A percentile compares a stretch with the other conserved stretches of the same genome.
phyloP scores from a whole-genome alignment of 2,888 invertebrate species.

The Drosophila nigritarsus region DNA sequence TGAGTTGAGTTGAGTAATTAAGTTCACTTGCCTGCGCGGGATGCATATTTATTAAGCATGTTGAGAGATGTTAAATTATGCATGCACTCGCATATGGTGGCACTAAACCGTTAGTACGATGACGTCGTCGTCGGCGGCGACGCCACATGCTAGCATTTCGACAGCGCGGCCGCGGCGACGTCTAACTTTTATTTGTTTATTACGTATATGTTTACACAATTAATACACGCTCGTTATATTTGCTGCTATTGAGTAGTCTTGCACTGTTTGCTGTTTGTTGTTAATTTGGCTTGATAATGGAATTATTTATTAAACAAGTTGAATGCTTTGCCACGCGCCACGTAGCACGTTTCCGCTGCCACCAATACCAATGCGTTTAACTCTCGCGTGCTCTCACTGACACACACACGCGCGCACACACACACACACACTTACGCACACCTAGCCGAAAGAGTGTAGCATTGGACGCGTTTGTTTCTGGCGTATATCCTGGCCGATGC shows the following conservation, averaged over 20 bases:
- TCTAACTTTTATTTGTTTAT: slow-evolving; percentile 47
- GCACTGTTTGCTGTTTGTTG: slow-evolving; percentile 29
- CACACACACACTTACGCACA: slow-evolving; percentile 46
- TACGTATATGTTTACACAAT: slow-evolving; percentile 14
- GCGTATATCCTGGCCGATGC: slow-evolving; percentile 72
- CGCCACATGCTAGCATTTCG: slow-evolving; percentile 72
- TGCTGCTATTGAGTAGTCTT: slow-evolving; percentile 13
- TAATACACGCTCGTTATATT: slow-evolving; percentile 19
- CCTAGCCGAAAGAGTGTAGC: slow-evolving; percentile 60
- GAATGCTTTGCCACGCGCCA: slow-evolving; percentile 62
- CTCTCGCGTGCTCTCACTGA: slow-evolving; percentile 71
- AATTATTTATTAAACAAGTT: slow-evolving; percentile 67
- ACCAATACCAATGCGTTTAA: slow-evolving; percentile 57
- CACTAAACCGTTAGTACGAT: slow-evolving; percentile 44
- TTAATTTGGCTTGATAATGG: slow-evolving; percentile 53
- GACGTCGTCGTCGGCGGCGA: slow-evolving; percentile 65
- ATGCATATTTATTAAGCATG: slow-evolving; percentile 42
- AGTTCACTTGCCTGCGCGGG: slow-evolving; percentile 36
- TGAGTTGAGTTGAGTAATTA: slow-evolving; percentile 57
- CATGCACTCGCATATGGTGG: slow-evolving; percentile 53
- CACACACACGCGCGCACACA: slow-evolving; percentile 25
- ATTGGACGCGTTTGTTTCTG: slow-evolving; percentile 66
- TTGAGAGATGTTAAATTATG: slow-evolving; percentile 59
- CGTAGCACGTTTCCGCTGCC: slow-evolving; percentile 64
- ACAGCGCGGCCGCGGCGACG: slow-evolving; percentile 67